Evolutionary conservation across 2,113 vertebrate species (phyloP), one percentile per base, ranked within the genome.

Genomic region (Planiliza haematocheilus): DNA sequence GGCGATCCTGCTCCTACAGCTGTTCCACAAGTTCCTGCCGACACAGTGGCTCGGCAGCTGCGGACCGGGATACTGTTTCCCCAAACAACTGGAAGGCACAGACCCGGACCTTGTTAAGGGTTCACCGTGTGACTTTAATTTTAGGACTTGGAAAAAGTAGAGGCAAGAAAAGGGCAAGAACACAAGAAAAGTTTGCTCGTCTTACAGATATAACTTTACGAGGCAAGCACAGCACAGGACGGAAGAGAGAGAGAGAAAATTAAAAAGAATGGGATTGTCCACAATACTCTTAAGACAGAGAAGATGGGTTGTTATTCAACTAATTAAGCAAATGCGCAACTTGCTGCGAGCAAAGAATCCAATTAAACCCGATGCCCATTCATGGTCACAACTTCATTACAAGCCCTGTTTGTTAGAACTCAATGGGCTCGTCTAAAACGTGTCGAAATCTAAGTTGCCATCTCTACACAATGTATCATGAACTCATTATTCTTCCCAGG

Each of bases 31-130:
- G 80, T 87, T 81, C 64, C 51, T 77, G 73, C 61, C 86, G 87
- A 81, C 84, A 89, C 73, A 73, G 68, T 48, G 71, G 71, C 70
- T 68, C 87, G 86, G 86, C 91, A 93, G 91, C 91, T 93, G 91
- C 86, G 86, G 59, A 52, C 7, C 6, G 10, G 85, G 82, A 88
- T 91, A 90, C 76, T 74, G 45, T 93, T 92, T 90, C 90, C 67
- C 46, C 48, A 50, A 77, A 90, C 90, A 93, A 92, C 85, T 91
- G 90, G 73, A 74, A 76, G 75, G 50, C 50, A 66, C 60, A 83
- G 42, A 70, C 81, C 53, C 57, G 65, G 85, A 77, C 62, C 69
- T 70, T 79, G 70, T 74, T 72, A 67, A 45, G 34, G n/a, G 38
- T 37, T 72, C 61, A 70, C 18, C 65, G 56, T 70, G 41, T 68